Evolutionary conservation across 2,888 invertebrate species (phyloP).

Genomic region (Torymus tubicola): DNA sequence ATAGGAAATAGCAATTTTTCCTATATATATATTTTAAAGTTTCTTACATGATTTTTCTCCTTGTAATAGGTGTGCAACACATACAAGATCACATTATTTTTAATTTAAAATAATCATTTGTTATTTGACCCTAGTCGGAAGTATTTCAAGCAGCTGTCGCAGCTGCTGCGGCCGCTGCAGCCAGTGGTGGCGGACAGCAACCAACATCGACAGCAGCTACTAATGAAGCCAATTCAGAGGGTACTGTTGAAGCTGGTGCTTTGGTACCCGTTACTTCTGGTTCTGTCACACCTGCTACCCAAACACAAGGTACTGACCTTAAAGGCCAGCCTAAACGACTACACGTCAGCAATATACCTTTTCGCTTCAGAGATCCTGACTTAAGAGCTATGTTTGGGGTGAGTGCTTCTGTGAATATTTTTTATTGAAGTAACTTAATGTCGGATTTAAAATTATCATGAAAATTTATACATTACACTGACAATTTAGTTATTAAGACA

Average conservation of each 20-base stretch:
- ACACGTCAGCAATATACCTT: conserved; percentile 99
- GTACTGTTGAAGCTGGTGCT: conserved; percentile 75
- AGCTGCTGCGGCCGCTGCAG: conserved; percentile 76
- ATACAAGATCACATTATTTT: background rate
- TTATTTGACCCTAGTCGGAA: conserved; percentile 77
- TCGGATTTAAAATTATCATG: no score
- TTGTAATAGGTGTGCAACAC: no score
- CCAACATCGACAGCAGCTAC: conserved; percentile 70
- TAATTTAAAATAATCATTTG: conserved; percentile 37
- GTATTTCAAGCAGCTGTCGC: conserved; percentile 79
- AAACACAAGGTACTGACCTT: conserved; percentile 79
- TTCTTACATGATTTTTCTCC: no score
- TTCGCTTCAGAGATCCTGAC: conserved; percentile 99
- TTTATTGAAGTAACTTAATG: no score
- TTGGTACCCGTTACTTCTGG: conserved; percentile 78
- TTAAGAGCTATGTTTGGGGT: conserved; percentile 99
- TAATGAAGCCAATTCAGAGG: conserved; percentile 71
- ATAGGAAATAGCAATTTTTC: no score
- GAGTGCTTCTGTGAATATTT: conserved; percentile 77
- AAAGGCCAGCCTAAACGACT: conserved; percentile 94
- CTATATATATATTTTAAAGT: no score
- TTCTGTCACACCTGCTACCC: conserved; percentile 77
- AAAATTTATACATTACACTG: background rate
- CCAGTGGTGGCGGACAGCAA: conserved; percentile 72
- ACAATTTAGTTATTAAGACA: no score